A percentile compares a stretch with the other conserved stretches of the same genome.
phyloP scores from a whole-genome alignment of 2,797 vertebrate genomes.

The Oophaga sylvatica region DNA sequence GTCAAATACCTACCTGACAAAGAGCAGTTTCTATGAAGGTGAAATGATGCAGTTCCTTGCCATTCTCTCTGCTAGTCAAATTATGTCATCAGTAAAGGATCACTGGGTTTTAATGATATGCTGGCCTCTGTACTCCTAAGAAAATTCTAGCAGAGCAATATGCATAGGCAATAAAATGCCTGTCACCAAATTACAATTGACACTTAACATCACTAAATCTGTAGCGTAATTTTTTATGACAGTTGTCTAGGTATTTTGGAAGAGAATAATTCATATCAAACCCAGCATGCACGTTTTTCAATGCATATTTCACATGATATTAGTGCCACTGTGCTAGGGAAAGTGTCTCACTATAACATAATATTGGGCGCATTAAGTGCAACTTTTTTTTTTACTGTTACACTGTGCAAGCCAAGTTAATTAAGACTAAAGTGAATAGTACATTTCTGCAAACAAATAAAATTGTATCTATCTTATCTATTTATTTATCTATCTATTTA shows the following conservation, averaged over 20 bases:
- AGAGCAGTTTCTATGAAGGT: conserved; percentile 82
- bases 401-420: conserved; percentile 28
- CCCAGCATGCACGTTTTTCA: conserved; percentile 76
- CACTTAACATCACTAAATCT: conserved; percentile 86
- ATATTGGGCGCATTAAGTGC: conserved; percentile 68
- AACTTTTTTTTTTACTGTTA: conserved; percentile 66
- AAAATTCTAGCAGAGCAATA: conserved; percentile 80
- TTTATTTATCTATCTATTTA: neutral
- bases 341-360: conserved; percentile 76
- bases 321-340: conserved; percentile 78
- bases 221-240: conserved; percentile 89
- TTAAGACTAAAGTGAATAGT: conserved; percentile 6
- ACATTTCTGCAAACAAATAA: neutral
- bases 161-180: conserved; percentile 90
- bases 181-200: conserved; percentile 92
- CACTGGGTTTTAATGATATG: conserved; percentile 86
- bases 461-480: neutral
- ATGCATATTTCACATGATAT: conserved; percentile 77
- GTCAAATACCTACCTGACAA: conserved; percentile 88
- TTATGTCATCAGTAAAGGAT: conserved; percentile 94
- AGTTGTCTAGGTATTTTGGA: conserved; percentile 91
- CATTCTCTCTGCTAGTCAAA: conserved; percentile 83
- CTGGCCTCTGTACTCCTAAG: conserved; percentile 82
- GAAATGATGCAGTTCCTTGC: conserved; percentile 77
- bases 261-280: conserved; percentile 88